A percentile compares a stretch with the other conserved stretches of the same genome.
These are phyloP conservation scores for Gymnobelideus leadbeateri DNA, from an alignment of 2,113 vertebrate genomes.

Conservation along the genomic window DNA sequence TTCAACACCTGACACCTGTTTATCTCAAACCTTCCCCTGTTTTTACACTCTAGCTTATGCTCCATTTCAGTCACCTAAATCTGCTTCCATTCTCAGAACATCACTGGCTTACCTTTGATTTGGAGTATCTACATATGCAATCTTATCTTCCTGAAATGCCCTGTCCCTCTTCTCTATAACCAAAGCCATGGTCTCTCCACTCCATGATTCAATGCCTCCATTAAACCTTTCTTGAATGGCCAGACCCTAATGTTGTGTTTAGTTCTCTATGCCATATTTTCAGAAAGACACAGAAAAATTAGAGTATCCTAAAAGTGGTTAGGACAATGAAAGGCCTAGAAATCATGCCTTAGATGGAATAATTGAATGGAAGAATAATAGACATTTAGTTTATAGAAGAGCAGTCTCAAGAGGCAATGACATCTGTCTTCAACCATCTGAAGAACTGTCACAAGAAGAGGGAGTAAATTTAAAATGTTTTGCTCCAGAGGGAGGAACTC, in stretches of 20 bases:
- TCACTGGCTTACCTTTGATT: neutral
- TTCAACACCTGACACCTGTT: neutral
- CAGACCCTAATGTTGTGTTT: neutral
- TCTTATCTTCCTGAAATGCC: neutral
- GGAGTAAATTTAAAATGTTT: neutral
- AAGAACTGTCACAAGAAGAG: neutral
- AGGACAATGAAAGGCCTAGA: slow-evolving; percentile 12
- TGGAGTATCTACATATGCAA: neutral
- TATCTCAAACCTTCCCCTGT: neutral
- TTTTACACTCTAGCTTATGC: no score
- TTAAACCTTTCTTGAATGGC: neutral
- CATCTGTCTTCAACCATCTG: neutral
- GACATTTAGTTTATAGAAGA: neutral
- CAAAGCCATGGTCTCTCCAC: slow-evolving; percentile 18
- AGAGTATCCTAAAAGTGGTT: slow-evolving; percentile 27
- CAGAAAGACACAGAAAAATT: slow-evolving; percentile 28
- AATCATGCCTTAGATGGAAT: neutral
- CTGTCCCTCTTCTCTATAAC: neutral
- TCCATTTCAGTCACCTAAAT: neutral
- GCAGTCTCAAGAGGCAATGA: neutral
- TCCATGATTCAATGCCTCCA: neutral
- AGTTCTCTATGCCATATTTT: slow-evolving; percentile 2
- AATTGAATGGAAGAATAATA: neutral
- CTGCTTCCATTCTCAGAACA: neutral
- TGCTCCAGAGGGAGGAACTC: neutral